These are phyloP conservation scores for Bhutanitis thaidina DNA, from an alignment of 2,888 invertebrate species.

Conservation along the genomic window DNA sequence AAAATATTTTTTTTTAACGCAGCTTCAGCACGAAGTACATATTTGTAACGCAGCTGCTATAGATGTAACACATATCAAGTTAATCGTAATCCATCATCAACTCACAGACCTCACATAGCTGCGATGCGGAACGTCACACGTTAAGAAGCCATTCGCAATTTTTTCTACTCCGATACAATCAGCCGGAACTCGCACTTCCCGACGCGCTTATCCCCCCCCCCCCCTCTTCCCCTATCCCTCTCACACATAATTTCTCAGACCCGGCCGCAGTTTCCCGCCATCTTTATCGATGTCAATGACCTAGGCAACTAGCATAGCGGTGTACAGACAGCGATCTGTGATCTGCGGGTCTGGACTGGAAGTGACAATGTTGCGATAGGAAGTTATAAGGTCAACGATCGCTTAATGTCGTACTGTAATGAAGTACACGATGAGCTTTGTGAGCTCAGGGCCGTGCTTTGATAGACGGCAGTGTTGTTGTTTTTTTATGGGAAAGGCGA, in stretches of 20 bases:
- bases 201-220: no score
- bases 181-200: conserved; percentile 17
- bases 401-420: neutral
- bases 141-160: conserved; percentile 1
- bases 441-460: no score
- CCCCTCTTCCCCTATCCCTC: conserved; percentile 2
- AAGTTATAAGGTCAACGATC: neutral
- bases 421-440: no score
- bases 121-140: conserved; percentile 3
- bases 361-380: neutral
- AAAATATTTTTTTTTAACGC: no score
- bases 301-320: conserved; percentile 29
- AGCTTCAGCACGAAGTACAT: no score
- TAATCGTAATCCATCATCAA: no score
- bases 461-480: no score
- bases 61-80: no score
- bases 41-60: no score
- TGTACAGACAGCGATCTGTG: conserved; percentile 21
- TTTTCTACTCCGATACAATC: conserved; percentile 12
- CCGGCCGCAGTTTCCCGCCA: conserved; percentile 30
- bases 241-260: conserved; percentile 17
- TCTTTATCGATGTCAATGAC: conserved; percentile 38
- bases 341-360: neutral
- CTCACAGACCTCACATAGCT: no score
- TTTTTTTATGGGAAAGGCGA: no score